Evolutionary conservation across 1,140 invertebrate species (phyloP).

Genomic region (Drosophila tsacasi): DNA sequence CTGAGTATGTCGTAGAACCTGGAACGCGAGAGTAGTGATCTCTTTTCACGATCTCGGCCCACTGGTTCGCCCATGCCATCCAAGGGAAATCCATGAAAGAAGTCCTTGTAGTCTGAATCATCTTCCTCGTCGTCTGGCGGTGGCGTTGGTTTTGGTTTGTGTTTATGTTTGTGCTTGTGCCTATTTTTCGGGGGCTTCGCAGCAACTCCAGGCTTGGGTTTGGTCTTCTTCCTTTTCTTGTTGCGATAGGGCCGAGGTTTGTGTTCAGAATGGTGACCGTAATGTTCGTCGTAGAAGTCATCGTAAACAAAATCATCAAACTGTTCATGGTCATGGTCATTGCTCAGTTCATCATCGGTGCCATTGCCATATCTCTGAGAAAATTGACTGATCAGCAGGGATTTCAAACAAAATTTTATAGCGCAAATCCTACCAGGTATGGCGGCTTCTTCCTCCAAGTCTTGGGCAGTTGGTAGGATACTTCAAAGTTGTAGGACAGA

Average conservation of each 20-base stretch:
- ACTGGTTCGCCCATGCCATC: slow-evolving; percentile 30
- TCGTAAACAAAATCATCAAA: slow-evolving; percentile 53
- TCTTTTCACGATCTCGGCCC: slow-evolving; percentile 9
- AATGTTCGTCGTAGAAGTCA: slow-evolving; percentile 41
- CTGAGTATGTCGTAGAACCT: slow-evolving; percentile 69
- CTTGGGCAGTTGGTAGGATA: slow-evolving; percentile 87
- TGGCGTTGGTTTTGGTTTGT: slow-evolving; percentile 23
- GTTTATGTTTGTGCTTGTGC: slow-evolving; percentile 37
- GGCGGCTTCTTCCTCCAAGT: slow-evolving; percentile 52
- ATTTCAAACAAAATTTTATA: neutral
- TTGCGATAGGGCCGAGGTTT: slow-evolving; percentile 26
- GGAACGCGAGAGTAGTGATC: slow-evolving; percentile 58
- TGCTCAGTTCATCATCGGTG: slow-evolving; percentile 21
- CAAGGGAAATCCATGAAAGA: slow-evolving; percentile 55
- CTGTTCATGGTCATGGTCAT: slow-evolving; percentile 12
- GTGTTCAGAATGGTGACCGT: slow-evolving; percentile 10
- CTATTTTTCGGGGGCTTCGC: slow-evolving; percentile 32
- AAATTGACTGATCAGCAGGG: no score
- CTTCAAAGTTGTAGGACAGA: slow-evolving; percentile 91
- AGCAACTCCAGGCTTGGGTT: slow-evolving; percentile 15
- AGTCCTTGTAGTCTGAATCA: slow-evolving; percentile 57
- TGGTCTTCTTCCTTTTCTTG: slow-evolving; percentile 40
- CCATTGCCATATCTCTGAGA: slow-evolving; percentile 35
- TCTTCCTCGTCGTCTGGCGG: slow-evolving; percentile 13
- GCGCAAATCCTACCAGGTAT: slow-evolving; percentile 45